Percentiles rank a stretch among this genome's conserved stretches.
phyloP scores from a whole-genome alignment of 2,888 invertebrate genomes.

The Callyntrura sp. region DNA sequence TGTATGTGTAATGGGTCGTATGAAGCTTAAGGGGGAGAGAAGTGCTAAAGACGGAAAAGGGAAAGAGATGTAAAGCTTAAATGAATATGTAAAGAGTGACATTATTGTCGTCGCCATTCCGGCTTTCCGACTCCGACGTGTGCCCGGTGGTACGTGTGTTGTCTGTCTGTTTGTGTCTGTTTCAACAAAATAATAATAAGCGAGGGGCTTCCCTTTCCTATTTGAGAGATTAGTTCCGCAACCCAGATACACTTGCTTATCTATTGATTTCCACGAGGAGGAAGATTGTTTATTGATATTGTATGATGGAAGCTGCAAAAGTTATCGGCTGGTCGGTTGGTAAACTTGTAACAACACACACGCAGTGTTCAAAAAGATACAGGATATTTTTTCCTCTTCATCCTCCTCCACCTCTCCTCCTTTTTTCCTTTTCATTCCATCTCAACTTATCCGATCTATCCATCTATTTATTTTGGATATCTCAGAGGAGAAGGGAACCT shows the following conservation, averaged over 20 bases:
- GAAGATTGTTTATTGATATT: constrained; percentile 7
- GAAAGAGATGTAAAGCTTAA: background rate
- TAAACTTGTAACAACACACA: background rate
- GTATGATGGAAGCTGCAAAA: background rate
- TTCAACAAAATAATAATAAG: background rate
- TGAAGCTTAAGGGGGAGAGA: background rate
- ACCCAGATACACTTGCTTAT: constrained; percentile 10
- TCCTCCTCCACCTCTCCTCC: background rate
- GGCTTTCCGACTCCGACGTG: too few relatives aligned
- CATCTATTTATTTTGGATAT: constrained; percentile 7
- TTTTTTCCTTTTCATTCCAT: background rate
- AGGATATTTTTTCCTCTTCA: background rate
- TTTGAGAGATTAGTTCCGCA: background rate
- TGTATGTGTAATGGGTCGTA: background rate
- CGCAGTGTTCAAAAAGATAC: too few relatives aligned
- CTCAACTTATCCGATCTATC: too few relatives aligned
- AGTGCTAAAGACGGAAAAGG: too few relatives aligned
- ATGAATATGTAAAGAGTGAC: constrained; percentile 8
- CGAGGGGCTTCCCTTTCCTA: background rate
- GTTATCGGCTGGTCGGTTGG: background rate
- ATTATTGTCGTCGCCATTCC: too few relatives aligned
- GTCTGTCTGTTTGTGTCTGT: background rate
- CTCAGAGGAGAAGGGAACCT: too few relatives aligned
- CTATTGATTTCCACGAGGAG: too few relatives aligned
- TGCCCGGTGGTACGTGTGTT: background rate